Base-by-base conservation (phyloP, 2,888 invertebrate genomes). In the Acronicta aceris region DNA sequence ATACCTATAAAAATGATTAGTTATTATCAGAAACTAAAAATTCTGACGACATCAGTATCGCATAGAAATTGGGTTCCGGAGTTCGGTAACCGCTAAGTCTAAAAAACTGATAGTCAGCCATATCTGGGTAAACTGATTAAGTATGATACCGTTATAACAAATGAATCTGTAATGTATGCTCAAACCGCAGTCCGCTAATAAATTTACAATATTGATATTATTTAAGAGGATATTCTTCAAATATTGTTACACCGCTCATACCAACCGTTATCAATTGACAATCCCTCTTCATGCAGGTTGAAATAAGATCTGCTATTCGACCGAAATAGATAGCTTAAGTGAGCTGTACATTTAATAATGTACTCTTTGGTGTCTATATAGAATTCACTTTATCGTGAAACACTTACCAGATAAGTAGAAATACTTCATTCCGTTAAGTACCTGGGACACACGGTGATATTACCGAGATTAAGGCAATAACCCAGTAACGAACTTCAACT, bases 251-350 rank as follows among this genome's bases (percentile, higher is more conserved):
- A 21, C 21, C 21, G 21, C 2, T 21, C 21, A 21, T 21, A 21
- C 21, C 21, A 21, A 4, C 52, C 60, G 59, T 68, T 52, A 59
- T 68, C 48, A 69, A 68, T 53, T 64, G 50, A 65, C 58, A 60
- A 60, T 68, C 25, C 47, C 25, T 38, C 45, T 51, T 59, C 52
- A 48, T 36, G 64, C 65, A 57, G 74, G 71, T 58, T 54, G 45
- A 30, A 47, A 51, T 62, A 63, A 70, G 52, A 66, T 66, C 54
- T 60, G 48, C 58, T 50, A 43, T 53, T 57, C 51, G 57, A 65
- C 58, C 42, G 76, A 79, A 78, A 76, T 71, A 76, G 74, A 67
- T 78, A 76, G 71, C 65, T 54, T 75, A 74, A 60, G 67, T 47
- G 47, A 59, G 47, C 62, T 69, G 59, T 63, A 73, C 54, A 59